Percentiles rank a stretch among this genome's conserved stretches.
phyloP scores from a whole-genome alignment of 2,113 vertebrate genomes.

The Arenaria interpres region DNA sequence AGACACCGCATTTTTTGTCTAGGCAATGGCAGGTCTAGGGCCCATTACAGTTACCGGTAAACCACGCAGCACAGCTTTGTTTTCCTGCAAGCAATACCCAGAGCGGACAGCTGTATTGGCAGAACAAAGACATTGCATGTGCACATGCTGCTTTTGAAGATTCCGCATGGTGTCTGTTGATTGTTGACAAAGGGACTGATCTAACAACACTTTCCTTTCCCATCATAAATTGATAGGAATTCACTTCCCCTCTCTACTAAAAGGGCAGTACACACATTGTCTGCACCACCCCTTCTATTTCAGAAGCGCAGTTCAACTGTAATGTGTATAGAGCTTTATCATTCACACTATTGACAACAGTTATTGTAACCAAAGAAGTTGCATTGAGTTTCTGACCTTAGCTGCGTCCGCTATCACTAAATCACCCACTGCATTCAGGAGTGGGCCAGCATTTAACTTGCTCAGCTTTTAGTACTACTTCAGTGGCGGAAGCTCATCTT shows the following conservation, averaged over 20 bases:
- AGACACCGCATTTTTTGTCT: too few relatives aligned
- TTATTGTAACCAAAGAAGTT: background rate
- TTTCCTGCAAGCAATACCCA: background rate
- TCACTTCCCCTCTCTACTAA: background rate
- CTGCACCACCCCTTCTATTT: background rate
- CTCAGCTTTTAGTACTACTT: background rate
- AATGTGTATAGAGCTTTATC: background rate
- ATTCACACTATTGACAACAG: background rate
- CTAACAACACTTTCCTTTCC: background rate
- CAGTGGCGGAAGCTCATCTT: background rate
- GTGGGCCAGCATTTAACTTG: background rate
- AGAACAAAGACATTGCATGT: accelerated
- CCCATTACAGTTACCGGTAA: background rate
- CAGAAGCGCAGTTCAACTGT: background rate
- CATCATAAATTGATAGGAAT: background rate
- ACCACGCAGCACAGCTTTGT: background rate
- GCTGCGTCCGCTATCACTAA: background rate
- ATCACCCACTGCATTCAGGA: background rate
- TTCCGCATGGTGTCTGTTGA: too few relatives aligned
- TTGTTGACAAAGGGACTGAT: background rate
- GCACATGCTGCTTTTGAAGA: background rate
- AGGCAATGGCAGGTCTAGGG: background rate
- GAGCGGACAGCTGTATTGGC: background rate
- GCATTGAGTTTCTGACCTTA: background rate
- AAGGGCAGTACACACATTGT: too few relatives aligned